Base-by-base conservation (phyloP, 1,140 invertebrate species). In the Sitophilus oryzae region DNA sequence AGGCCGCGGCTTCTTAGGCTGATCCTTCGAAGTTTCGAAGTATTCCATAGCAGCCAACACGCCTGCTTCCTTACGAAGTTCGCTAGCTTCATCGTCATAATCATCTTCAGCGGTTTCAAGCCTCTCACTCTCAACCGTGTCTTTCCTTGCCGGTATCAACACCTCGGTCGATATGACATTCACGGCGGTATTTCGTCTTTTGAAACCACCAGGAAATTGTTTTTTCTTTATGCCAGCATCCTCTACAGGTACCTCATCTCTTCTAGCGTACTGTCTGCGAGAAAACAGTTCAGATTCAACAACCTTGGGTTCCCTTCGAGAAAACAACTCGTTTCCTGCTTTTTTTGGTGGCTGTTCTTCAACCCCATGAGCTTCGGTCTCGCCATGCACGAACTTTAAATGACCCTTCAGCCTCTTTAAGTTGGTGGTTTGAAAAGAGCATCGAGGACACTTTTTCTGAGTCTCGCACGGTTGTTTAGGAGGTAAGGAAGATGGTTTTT, bases 381-480 rank as follows among this genome's bases (percentile, higher is more conserved):
- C 35, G 9, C 51, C 42, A 41, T 63, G 61, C 19, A 60, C 59
- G 25, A 57, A 52, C 20, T 45, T 36, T 11, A 63, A 45, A 58
- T 63, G 61, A 16, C 50, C 48, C 40, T 46, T 47, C 2, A 60
- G 23, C 14, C 53, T 57, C 11, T 63, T 59, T 5, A 49, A 34
- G 36, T 60, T 60, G 14, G 47, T 45, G 8, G 55, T 57, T 49
- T 57, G 55, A 14, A 57, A 57, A 2, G 55, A 51, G 22, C 55
- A 57, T 42, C 46, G 51, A 16, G 44, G 48, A 34, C 55, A 57
- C 48, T 45, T 57, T 18, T 18, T 56, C 19, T 50, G 46, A 15
- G 11, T 34, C 14, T 23, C 35, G 11, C 22, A 1, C 16, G 10
- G 9, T 16, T n/a, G n/a, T 1, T 15, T 10, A 15, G 11, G 2